These are phyloP conservation scores for Edolisoma coerulescens DNA, from an alignment of 2,113 vertebrate genomes.

Conservation along the genomic window DNA sequence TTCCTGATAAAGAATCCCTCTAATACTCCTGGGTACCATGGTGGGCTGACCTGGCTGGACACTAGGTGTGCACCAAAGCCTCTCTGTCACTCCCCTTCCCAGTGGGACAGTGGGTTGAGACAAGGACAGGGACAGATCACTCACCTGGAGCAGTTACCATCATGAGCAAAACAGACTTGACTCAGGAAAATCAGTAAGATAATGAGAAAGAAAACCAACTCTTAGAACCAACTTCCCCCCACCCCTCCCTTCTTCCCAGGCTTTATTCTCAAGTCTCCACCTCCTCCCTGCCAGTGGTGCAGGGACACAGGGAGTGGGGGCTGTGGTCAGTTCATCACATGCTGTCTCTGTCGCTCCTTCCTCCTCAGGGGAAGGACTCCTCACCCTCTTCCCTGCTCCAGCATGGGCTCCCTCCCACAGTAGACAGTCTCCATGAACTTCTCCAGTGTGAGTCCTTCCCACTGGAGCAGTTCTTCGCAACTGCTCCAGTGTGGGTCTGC, in stretches of 20 bases:
- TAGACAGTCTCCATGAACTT: not conserved
- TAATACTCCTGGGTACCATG: not conserved
- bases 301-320: not conserved
- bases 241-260: not conserved
- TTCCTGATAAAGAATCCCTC: not conserved
- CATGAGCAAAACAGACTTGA: not conserved
- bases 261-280: not conserved
- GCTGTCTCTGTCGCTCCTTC: not conserved
- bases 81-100: not conserved
- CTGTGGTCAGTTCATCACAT: not conserved
- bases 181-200: not conserved
- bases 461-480: not conserved
- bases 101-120: not conserved
- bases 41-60: not conserved
- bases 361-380: not conserved
- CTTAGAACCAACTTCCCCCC: not conserved
- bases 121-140: not conserved
- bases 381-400: not conserved
- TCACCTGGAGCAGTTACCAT: not conserved
- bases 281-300: not conserved
- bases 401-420: not conserved
- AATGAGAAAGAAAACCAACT: not conserved
- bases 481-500: not conserved
- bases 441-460: not conserved
- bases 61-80: not conserved